Percentiles rank a stretch among this genome's conserved stretches.
Evolutionary conservation across 2,888 invertebrate species (phyloP).

Genomic region (Melanargia galathea): DNA sequence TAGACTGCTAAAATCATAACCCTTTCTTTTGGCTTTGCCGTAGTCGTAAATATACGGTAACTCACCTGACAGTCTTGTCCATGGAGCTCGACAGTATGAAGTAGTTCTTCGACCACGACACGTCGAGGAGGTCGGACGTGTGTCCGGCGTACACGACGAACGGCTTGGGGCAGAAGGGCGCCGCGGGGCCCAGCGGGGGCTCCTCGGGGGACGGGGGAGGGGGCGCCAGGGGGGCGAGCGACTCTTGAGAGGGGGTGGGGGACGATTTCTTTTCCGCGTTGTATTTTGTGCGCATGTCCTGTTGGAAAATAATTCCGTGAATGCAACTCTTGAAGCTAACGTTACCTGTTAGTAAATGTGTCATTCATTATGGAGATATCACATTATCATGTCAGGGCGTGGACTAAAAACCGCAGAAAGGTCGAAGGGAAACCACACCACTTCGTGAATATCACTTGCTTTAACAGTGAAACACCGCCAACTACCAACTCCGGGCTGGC

Average conservation of each 20-base stretch:
- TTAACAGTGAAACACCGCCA: too few relatives aligned
- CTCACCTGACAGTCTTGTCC: slow-evolving; percentile 93
- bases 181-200: slow-evolving; percentile 80
- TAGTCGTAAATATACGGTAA: too few relatives aligned
- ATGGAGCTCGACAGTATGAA: slow-evolving; percentile 98
- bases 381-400: too few relatives aligned
- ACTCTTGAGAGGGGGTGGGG: slow-evolving; percentile 96
- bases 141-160: slow-evolving; percentile 97
- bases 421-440: too few relatives aligned
- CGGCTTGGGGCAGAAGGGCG: slow-evolving; percentile 93
- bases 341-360: too few relatives aligned
- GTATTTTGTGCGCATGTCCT: slow-evolving; percentile 98
- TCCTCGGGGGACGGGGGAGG: slow-evolving; percentile 82
- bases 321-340: too few relatives aligned
- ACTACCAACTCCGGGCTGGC: too few relatives aligned
- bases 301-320: slow-evolving; percentile 39
- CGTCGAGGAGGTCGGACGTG: slow-evolving; percentile 96
- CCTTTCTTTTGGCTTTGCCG: too few relatives aligned
- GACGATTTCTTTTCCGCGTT: slow-evolving; percentile 94
- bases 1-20: too few relatives aligned
- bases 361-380: too few relatives aligned
- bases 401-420: too few relatives aligned
- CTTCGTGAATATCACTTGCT: too few relatives aligned
- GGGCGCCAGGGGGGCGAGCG: slow-evolving; percentile 85
- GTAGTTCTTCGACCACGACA: slow-evolving; percentile 99